phyloP scores from a whole-genome alignment of 2,797 vertebrate genomes.

The Hoplostethus atlanticus region DNA sequence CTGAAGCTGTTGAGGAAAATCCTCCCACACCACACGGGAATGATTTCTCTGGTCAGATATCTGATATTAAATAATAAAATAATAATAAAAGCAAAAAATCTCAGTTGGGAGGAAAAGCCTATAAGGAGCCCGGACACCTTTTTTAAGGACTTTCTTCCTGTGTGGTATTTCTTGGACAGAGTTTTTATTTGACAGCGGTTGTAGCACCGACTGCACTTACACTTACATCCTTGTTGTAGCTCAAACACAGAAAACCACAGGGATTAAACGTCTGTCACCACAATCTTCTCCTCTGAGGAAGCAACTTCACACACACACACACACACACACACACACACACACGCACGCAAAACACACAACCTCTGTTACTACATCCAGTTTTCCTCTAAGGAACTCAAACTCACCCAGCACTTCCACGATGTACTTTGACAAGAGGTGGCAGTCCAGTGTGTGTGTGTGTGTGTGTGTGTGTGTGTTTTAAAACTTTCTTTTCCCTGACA shows the following conservation, averaged over 20 bases:
- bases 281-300: conserved; percentile 53
- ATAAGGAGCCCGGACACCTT: not conserved
- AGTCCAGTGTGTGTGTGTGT: conserved; percentile 25
- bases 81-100: not conserved
- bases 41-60: conserved; percentile 29
- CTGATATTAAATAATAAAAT: too few species aligned
- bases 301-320: conserved; percentile 22
- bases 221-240: conserved; percentile 65
- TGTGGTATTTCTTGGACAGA: conserved; percentile 44
- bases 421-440: conserved; percentile 54
- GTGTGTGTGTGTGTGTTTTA: conserved; percentile 33
- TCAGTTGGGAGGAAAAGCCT: conserved; percentile 32
- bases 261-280: conserved; percentile 70
- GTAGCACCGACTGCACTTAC: conserved; percentile 49
- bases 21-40: too few species aligned
- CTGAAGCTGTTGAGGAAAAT: too few species aligned
- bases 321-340: conserved; percentile 25
- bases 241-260: conserved; percentile 62
- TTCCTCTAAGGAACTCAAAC: conserved; percentile 40
- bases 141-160: conserved; percentile 47
- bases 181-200: conserved; percentile 68
- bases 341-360: conserved; percentile 19
- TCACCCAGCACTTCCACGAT: conserved; percentile 39
- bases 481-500: conserved; percentile 51
- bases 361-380: conserved; percentile 38